A percentile compares a stretch with the other conserved stretches of the same genome.
Conservation (phyloP, 1,140 invertebrate species). For the Battus philenor region DNA sequence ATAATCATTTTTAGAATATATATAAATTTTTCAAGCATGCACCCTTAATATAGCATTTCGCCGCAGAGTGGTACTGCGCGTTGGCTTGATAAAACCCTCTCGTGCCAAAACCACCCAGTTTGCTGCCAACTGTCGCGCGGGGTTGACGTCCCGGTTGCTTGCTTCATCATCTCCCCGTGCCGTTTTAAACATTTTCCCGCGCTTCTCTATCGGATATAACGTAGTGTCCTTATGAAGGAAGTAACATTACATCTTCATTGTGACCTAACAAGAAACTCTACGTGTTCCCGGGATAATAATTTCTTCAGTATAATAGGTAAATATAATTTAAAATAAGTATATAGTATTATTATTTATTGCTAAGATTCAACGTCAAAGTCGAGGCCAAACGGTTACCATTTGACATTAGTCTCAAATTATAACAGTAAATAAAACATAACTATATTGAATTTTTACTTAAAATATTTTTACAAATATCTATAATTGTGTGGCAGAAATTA, state of each 20-base stretch:
- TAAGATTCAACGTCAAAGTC: too few relatives aligned
- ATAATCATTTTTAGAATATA: too few relatives aligned
- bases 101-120: conserved; percentile 58
- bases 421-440: too few relatives aligned
- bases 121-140: conserved; percentile 40
- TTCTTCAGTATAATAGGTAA: conserved; percentile 62
- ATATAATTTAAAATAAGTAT: too few relatives aligned
- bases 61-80: conserved; percentile 25
- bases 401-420: too few relatives aligned
- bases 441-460: too few relatives aligned
- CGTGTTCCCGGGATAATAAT: conserved; percentile 54
- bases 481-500: too few relatives aligned
- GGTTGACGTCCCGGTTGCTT: conserved; percentile 30
- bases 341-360: too few relatives aligned
- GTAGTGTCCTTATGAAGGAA: conserved; percentile 62
- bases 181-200: conserved; percentile 28
- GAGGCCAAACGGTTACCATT: too few relatives aligned
- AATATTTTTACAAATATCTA: too few relatives aligned
- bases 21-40: background rate
- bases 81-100: conserved; percentile 33
- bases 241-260: conserved; percentile 35
- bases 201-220: conserved; percentile 25
- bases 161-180: conserved; percentile 32
- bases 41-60: conserved; percentile 26
- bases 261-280: conserved; percentile 30